Percentiles rank a stretch among this genome's conserved stretches.
Evolutionary conservation across 2,888 invertebrate genomes (phyloP).

Genomic region (Dicyrtomina minuta): DNA sequence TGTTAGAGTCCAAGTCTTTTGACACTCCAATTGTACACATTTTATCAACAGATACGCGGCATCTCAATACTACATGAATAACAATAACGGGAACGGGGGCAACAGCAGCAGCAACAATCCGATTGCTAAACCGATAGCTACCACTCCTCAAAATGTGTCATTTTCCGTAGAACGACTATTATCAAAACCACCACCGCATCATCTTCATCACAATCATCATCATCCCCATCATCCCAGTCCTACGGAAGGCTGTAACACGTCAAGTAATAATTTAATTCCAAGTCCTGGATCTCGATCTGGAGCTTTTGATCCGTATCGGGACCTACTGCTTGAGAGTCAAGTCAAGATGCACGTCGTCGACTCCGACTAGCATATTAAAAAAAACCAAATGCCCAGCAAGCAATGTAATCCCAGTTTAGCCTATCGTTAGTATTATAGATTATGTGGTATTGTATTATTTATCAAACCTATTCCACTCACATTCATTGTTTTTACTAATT

Average conservation of each 20-base stretch:
- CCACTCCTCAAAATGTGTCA: conserved; percentile 46
- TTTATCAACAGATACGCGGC: conserved; percentile 49
- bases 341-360: conserved; percentile 40
- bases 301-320: conserved; percentile 46
- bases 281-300: conserved; percentile 40
- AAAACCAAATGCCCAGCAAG: too few species aligned
- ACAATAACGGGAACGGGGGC: conserved; percentile 39
- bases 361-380: conserved; percentile 36
- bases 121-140: conserved; percentile 45
- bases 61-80: conserved; percentile 52
- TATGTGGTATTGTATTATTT: conserved; percentile 4
- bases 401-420: conserved; percentile 18
- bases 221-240: conserved; percentile 36
- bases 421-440: conserved; percentile 21
- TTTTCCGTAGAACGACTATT: conserved; percentile 51
- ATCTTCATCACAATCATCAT: conserved; percentile 44
- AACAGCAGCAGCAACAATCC: too few species aligned
- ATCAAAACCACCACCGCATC: conserved; percentile 48
- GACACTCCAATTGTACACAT: too few species aligned
- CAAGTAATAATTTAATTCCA: conserved; percentile 39
- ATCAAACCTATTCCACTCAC: conserved; percentile 13
- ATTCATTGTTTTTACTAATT: not conserved
- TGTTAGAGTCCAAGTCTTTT: too few species aligned
- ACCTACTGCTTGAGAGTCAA: conserved; percentile 40
- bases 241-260: conserved; percentile 25